Conservation (phyloP, 1,140 invertebrate genomes). For the Dinothrombium tinctorium region DNA sequence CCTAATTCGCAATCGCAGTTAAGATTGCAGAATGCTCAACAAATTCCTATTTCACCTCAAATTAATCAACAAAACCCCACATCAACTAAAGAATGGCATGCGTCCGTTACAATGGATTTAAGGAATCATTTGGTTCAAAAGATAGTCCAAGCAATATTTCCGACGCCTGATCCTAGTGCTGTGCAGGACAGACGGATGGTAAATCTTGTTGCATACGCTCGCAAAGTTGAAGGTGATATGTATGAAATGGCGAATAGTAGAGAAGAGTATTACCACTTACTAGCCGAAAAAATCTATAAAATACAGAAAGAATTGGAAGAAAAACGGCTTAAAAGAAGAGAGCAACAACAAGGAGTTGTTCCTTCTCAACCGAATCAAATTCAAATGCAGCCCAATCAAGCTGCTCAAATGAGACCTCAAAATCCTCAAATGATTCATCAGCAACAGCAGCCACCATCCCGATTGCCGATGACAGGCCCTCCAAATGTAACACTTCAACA, state of each 20-base stretch:
- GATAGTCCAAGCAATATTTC: slow-evolving; percentile 96
- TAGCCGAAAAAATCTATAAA: slow-evolving; percentile 99
- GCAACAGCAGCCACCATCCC: slow-evolving; percentile 11
- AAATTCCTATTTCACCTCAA: background rate
- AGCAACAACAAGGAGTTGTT: slow-evolving; percentile 27
- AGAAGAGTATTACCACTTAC: slow-evolving; percentile 90
- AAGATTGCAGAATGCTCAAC: slow-evolving; percentile 1
- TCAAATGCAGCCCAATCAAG: background rate
- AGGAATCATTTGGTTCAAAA: slow-evolving; percentile 97
- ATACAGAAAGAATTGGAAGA: slow-evolving; percentile 91
- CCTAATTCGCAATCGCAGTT: slow-evolving; percentile 7
- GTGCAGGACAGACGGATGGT: slow-evolving; percentile 87
- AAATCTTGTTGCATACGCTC: slow-evolving; percentile 88
- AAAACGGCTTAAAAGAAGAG: slow-evolving; percentile 53
- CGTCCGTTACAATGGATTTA: slow-evolving; percentile 80
- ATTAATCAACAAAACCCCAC: slow-evolving; percentile 3
- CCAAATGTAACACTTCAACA: slow-evolving; percentile 6
- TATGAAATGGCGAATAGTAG: slow-evolving; percentile 90
- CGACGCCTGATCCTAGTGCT: slow-evolving; percentile 72
- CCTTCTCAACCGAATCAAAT: background rate
- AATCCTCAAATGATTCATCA: slow-evolving; percentile 1
- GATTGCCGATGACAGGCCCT: background rate
- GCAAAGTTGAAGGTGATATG: slow-evolving; percentile 98
- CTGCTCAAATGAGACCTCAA: background rate
- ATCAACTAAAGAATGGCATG: slow-evolving; percentile 78